Evolutionary conservation across 1,140 invertebrate genomes (phyloP).

Genomic region (Sarcophaga peregrina): DNA sequence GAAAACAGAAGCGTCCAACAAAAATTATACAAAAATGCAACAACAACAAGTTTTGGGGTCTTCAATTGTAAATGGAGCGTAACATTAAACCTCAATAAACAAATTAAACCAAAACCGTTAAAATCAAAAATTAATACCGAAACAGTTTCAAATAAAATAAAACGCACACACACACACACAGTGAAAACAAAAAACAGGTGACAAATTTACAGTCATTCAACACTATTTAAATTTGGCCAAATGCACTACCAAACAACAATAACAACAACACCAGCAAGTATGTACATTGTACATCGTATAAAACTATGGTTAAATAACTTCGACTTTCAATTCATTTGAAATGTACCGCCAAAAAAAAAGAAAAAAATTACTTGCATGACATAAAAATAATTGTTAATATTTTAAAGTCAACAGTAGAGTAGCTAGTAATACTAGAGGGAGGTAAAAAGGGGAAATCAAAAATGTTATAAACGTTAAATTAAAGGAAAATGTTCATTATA

Average conservation of each 20-base stretch:
- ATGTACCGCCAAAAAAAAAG: neutral
- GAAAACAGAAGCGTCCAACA: neutral
- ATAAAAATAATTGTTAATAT: neutral
- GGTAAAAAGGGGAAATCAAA: neutral
- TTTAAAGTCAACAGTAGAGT: neutral
- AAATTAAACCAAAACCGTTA: neutral
- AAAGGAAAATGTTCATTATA: too few relatives aligned
- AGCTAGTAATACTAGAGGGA: neutral
- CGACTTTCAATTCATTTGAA: neutral
- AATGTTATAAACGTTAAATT: too few relatives aligned
- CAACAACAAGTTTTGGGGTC: neutral
- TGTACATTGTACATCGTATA: neutral
- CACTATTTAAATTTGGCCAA: conserved; percentile 21
- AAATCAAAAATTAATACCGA: too few relatives aligned
- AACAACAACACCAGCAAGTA: neutral
- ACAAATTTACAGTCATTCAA: conserved; percentile 35
- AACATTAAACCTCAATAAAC: conserved; percentile 19
- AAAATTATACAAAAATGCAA: neutral
- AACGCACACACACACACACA: neutral
- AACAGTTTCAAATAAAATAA: neutral
- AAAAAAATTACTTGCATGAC: too few relatives aligned
- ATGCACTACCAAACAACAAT: conserved; percentile 2
- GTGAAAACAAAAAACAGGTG: conserved; percentile 20
- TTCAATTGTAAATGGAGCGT: conserved; percentile 16
- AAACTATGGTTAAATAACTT: conserved; percentile 11